Base-by-base conservation (phyloP, 2,797 vertebrate genomes). In the Falco cherrug region DNA sequence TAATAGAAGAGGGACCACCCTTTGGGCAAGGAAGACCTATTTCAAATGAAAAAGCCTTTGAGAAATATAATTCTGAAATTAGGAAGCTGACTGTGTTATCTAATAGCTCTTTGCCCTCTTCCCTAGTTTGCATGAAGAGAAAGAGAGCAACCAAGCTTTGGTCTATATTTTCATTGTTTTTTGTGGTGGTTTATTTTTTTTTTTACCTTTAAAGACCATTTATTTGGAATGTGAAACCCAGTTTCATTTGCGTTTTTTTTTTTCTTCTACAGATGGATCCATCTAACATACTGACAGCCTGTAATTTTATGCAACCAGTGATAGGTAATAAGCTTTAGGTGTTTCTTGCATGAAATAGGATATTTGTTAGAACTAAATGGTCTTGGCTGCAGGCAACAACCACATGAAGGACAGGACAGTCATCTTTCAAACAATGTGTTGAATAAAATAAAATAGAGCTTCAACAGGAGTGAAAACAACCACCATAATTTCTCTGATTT, bases 211-310 rank as follows among this genome's bases (percentile, higher is more conserved):
- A 76, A 84, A 92, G 54, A 41, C 8, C 59, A 4, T 76, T 89
- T 73, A 45, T 69, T 13, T 77, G 18, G 25, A 87, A 92, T 63
- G 28, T 77, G 70, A 69, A 90, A 81, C 12, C 20, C 22, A 60
- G 45, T 91, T 94, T 85, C 31, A 74, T 83, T 81, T 47, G 20
- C 6, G 1, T 13, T 54, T 78, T 68, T 85, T 96, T 94, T 92
- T 57, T 92, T 37, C 73, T 92, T 87, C 69, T 95, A 69, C 90
- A 89, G 60, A 70, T 86, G 67, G 74, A 90, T 91, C 91, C 16
- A 86, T 95, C 56, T 93, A 84, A 90, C 77, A 69, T 59, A 76
- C 51, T 74, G 94, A 70, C 85, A 96, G 69, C 67, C 63, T 84
- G 68, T 82, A 93, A 96, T 90, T 96, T 92, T 93, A 87, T 83